These are phyloP conservation scores for Sarcophaga variegata DNA, from an alignment of 2,888 invertebrate species.

Conservation along the genomic window DNA sequence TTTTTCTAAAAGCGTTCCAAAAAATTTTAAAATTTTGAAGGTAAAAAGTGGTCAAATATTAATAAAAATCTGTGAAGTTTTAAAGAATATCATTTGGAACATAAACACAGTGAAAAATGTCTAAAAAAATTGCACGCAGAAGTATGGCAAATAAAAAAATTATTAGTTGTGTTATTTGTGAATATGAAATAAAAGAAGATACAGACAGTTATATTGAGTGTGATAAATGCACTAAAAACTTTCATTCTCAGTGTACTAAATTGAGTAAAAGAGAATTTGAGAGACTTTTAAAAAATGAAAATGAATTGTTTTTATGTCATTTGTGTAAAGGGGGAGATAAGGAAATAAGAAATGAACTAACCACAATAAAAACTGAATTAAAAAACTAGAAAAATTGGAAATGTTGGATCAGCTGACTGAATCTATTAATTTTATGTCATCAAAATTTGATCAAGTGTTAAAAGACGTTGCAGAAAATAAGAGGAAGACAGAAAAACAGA, in stretches of 20 bases:
- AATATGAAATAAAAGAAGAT: conserved; percentile 3
- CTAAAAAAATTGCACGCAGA: neutral
- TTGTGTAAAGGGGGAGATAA: neutral
- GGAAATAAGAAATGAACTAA: neutral
- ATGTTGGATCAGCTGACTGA: conserved; percentile 15
- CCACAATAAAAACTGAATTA: neutral
- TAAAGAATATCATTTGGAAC: no score
- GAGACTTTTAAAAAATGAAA: neutral
- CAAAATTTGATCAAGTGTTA: conserved; percentile 5
- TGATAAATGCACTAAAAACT: neutral
- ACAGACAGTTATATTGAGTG: neutral
- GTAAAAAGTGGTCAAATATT: no score
- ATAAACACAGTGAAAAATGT: no score
- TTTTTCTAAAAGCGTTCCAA: no score
- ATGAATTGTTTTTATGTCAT: conserved; percentile 10
- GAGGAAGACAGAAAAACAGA: neutral
- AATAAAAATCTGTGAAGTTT: no score
- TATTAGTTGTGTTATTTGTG: neutral
- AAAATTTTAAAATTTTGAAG: no score
- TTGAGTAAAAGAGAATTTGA: neutral
- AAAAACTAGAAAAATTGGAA: neutral
- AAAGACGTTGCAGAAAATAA: conserved; percentile 3
- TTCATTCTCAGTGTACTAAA: neutral
- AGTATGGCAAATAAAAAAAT: conserved; percentile 6
- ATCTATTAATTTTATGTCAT: conserved; percentile 17